phyloP scores from a whole-genome alignment of 2,888 invertebrate genomes.

The Augiades crinisus region DNA sequence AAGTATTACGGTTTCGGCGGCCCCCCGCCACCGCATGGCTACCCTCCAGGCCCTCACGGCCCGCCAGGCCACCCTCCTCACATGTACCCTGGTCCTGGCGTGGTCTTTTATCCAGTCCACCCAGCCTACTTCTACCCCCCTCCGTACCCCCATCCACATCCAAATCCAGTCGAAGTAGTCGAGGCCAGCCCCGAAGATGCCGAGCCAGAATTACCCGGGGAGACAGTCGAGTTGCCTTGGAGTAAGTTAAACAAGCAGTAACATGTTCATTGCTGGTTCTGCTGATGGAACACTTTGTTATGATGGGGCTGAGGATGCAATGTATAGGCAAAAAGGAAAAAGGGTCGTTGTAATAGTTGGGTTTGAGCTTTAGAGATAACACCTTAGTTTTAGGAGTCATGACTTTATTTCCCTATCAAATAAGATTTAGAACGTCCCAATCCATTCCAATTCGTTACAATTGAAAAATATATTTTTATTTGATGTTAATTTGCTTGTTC shows the following conservation, averaged over 20 bases:
- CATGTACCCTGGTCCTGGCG: slow-evolving; percentile 50
- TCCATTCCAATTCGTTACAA: no score
- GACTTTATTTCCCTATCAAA: background rate
- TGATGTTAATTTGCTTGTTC: no score
- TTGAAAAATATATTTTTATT: no score
- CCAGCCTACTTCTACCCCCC: slow-evolving; percentile 71
- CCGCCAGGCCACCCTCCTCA: slow-evolving; percentile 41
- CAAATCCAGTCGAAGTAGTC: slow-evolving; percentile 48
- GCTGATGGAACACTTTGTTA: background rate
- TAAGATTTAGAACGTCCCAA: no score
- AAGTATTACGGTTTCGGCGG: slow-evolving; percentile 67
- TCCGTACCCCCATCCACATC: slow-evolving; percentile 34
- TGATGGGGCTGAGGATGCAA: background rate
- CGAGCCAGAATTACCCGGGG: slow-evolving; percentile 68
- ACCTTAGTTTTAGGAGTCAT: background rate
- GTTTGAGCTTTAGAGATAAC: slow-evolving; percentile 7
- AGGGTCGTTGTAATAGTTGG: background rate
- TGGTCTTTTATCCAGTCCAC: slow-evolving; percentile 65
- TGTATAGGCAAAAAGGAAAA: background rate
- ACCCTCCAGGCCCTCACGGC: slow-evolving; percentile 44
- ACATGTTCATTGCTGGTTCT: slow-evolving; percentile 4
- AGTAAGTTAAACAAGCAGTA: slow-evolving; percentile 56
- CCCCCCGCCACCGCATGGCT: slow-evolving; percentile 44
- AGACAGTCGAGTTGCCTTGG: slow-evolving; percentile 74
- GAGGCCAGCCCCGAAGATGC: slow-evolving; percentile 45